Percentiles rank a stretch among this genome's conserved stretches.
Conservation (phyloP, 1,140 invertebrate genomes). For the Solenopsis fugax region DNA sequence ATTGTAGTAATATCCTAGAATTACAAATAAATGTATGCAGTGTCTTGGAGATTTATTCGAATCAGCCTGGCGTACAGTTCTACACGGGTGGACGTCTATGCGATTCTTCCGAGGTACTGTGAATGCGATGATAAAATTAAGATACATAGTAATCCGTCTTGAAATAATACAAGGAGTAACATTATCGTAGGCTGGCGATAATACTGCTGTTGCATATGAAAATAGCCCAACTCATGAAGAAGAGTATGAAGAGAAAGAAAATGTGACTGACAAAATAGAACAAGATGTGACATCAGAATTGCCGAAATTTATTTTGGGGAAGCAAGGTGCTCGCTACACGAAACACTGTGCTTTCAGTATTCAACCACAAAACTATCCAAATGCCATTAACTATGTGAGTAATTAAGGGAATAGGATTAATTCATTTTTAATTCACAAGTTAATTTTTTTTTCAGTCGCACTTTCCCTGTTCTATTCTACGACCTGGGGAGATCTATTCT, state of each 20-base stretch:
- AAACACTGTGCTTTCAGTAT: conserved; percentile 94
- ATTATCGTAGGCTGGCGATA: neutral
- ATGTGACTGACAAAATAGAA: conserved; percentile 14
- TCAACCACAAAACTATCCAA: conserved; percentile 96
- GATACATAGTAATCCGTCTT: conserved; percentile 2
- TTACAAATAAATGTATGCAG: conserved; percentile 79
- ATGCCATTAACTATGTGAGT: conserved; percentile 93
- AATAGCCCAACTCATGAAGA: conserved; percentile 22
- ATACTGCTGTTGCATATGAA: neutral
- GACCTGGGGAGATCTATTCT: conserved; percentile 91
- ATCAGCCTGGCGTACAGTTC: conserved; percentile 95
- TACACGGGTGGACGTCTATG: conserved; percentile 93
- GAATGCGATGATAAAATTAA: neutral
- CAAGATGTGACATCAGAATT: conserved; percentile 23
- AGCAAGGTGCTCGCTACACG: conserved; percentile 90
- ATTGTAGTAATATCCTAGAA: neutral
- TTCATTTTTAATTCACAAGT: conserved; percentile 50
- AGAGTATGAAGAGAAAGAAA: conserved; percentile 45
- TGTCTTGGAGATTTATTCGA: conserved; percentile 91
- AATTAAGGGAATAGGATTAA: neutral
- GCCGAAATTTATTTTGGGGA: conserved; percentile 88
- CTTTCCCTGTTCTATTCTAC: conserved; percentile 90
- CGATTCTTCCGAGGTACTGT: conserved; percentile 17
- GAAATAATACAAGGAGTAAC: neutral
- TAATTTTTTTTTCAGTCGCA: conserved; percentile 87